Base-by-base conservation (phyloP, 35 echinoderm and acorn worm genomes). In the Acanthaster planci region DNA sequence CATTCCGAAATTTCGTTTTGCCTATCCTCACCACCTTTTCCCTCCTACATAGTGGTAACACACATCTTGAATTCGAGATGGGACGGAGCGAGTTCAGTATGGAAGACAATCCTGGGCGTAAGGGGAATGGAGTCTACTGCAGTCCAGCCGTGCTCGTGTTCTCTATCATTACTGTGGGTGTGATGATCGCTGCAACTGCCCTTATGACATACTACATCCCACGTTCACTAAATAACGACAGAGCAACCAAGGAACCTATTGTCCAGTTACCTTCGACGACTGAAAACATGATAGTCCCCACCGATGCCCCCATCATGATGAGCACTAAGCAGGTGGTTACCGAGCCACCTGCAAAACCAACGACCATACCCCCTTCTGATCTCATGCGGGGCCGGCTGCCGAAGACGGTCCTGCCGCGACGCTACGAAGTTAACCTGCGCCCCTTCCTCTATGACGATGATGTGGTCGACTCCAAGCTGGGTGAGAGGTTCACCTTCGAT, bases 401-500 rank as follows among this genome's bases (percentile, higher is more conserved):
- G 15, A 57, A 35, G 53, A 58, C 81, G 1, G 53, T 83, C 18
- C 30, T 83, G 17, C 81, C 81, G 0, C 26, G 55, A 37, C 80
- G 51, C 12, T 90, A 90, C 27, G 76, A 51, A 15, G 40, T 90
- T 18, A 77, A 44, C 34, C 30, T 90, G 9, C 59, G 50, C 6
- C 87, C 87, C 1, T 90, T 83, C 40, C 26, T 90, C 2, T 81
- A 90, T 29, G 54, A 58, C 32, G 68, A 77, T 37, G 87, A 90
- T 38, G 38, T 87, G 36, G 44, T 50, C 9, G 76, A 52, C n/a
- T 39, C 14, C 38, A 29, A 0, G 14, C 9, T 30, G 5, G 51
- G 55, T 30, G 14, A 51, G 60, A 16, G 40, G 38, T 90, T 90
- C 39, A 84, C 87, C 21, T 90, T 90, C 64, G 87, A 90, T 76